Percentiles rank a stretch among this genome's conserved stretches.
phyloP scores from a whole-genome alignment of 2,888 invertebrate genomes.

The Clepsis dumicolana region DNA sequence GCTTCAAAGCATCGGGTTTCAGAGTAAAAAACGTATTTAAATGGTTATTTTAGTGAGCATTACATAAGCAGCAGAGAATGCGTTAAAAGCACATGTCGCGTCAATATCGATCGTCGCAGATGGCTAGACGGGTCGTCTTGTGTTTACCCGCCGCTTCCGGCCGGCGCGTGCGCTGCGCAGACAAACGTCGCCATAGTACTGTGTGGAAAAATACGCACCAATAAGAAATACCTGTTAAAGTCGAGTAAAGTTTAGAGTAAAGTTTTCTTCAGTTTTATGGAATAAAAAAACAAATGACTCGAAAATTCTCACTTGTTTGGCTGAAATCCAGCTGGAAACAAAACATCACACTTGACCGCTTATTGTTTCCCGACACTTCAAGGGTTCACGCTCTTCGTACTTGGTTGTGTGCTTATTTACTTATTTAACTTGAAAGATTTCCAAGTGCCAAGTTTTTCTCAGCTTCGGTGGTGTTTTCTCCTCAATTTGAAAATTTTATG shows the following conservation, averaged over 20 bases:
- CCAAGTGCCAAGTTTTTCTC: constrained; percentile 3
- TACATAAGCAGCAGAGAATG: constrained; percentile 29
- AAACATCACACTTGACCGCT: constrained; percentile 18
- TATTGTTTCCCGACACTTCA: constrained; percentile 19
- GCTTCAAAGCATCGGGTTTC: background rate
- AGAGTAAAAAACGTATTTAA: constrained; percentile 9
- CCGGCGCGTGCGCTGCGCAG: constrained; percentile 41
- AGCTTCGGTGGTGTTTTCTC: background rate
- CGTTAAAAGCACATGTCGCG: constrained; percentile 47
- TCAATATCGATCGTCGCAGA: constrained; percentile 59
- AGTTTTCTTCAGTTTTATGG: background rate
- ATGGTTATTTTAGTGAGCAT: constrained; percentile 32
- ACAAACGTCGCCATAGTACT: constrained; percentile 30
- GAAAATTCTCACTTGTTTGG: constrained; percentile 17
- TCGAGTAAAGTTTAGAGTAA: background rate
- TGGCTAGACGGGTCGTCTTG: constrained; percentile 66
- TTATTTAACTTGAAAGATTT: constrained; percentile 17
- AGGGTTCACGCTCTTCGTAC: constrained; percentile 17
- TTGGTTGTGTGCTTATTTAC: constrained; percentile 9
- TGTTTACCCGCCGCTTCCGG: constrained; percentile 71
- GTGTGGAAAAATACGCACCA: constrained; percentile 48
- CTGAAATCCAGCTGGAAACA: constrained; percentile 28
- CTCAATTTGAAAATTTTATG: constrained; percentile 6
- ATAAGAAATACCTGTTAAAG: background rate
- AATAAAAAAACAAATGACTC: background rate